Evolutionary conservation across 2,888 invertebrate species (phyloP), one percentile per base, ranked within the genome.

Genomic region (Lepidochitona cinerea): DNA sequence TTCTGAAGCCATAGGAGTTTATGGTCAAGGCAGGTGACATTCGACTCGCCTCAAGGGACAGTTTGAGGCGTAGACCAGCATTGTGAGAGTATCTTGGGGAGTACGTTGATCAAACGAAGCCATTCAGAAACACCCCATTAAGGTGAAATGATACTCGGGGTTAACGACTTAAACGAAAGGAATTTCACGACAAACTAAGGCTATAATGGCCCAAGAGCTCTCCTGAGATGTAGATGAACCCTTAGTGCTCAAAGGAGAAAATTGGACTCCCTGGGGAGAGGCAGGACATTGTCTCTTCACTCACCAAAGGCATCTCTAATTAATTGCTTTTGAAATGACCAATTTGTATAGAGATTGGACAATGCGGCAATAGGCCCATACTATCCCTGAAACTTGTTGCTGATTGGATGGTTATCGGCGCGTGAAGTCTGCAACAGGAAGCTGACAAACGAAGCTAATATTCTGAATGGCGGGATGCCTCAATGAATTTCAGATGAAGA

Each of bases 311-410:
- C n/a, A 59, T 59, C 59, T 7, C 26, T 59, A 59, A 59, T 59
- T 59, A 59, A 59, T 59, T 59, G 59, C 23, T 59, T 59, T 59
- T 59, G 29, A 59, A 59, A 59, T 59, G 59, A 59, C 59, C 59
- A 59, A 59, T 59, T 59, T 59, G 59, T 59, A 59, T 59, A 29
- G 59, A 29, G 26, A 23, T 14, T 29, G 59, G 23, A 59, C 59
- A 29, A 29, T 59, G 59, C 59, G 59, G 26, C 59, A 59, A 23
- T 29, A 26, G 23, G 59, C 26, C 59, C 32, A 9, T 32, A 59
- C 59, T 59, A 23, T 2, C 59, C 29, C 23, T 12, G 29, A 59
- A 59, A 59, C 59, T 32, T 59, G 59, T 59, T 59, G 59, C 18
- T 59, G 18, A 59, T 59, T 29, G 59, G 59, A 7, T 59, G 59